A percentile compares a stretch with the other conserved stretches of the same genome.
phyloP scores from a whole-genome alignment of 1,140 invertebrate genomes.

The Trichonephila clavipes region DNA sequence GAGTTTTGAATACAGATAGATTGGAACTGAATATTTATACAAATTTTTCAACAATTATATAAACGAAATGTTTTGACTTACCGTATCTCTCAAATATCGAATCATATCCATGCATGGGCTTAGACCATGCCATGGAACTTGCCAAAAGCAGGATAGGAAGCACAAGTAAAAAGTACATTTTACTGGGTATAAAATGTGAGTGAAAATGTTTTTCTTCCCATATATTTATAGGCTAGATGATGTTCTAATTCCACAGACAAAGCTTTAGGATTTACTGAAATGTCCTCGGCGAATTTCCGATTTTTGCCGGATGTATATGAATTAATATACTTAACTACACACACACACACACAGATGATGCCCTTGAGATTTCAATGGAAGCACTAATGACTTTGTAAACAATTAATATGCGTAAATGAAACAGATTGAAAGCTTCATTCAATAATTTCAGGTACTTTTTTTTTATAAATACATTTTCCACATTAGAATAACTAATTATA shows the following conservation, averaged over 20 bases:
- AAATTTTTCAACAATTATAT: background rate
- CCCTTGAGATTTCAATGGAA: background rate
- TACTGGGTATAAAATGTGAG: background rate
- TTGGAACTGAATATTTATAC: no score
- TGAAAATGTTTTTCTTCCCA: background rate
- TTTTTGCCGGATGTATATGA: background rate
- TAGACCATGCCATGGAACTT: background rate
- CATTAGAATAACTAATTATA: no score
- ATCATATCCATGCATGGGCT: background rate
- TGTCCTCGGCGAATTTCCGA: background rate
- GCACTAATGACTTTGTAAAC: background rate
- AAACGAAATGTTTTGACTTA: constrained; percentile 13
- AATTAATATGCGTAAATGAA: background rate
- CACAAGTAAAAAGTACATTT: background rate
- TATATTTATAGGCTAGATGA: background rate
- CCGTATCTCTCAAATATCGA: constrained; percentile 36
- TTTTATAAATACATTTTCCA: no score
- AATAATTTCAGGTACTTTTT: no score
- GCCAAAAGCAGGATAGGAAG: background rate
- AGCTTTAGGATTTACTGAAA: background rate
- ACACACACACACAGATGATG: no score
- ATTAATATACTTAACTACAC: background rate
- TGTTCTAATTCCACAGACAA: no score
- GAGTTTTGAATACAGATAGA: no score
- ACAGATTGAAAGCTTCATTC: no score